Evolutionary conservation across 2,797 vertebrate genomes (phyloP), one percentile per base, ranked within the genome.

Genomic region (Pseudopleuronectes americanus): DNA sequence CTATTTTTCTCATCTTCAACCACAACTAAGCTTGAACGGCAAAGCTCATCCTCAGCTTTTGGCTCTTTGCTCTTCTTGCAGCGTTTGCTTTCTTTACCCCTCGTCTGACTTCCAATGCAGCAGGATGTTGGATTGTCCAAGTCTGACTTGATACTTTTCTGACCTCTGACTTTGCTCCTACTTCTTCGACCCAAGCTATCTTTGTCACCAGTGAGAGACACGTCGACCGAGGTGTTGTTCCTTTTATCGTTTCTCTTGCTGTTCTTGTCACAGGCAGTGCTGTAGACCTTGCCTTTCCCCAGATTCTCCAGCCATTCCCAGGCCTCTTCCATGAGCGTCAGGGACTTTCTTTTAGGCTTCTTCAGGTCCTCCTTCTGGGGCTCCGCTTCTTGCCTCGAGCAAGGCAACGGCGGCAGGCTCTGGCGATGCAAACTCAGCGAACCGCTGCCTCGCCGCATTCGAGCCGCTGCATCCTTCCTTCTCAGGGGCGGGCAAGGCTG

Each of bases 251-350:
- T 45, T 67, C 56, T 91, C 71, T 81, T 91, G 17, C 71, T 76
- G 80, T 87, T 81, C 77, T 89, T 92, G 43, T 92, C 87, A 22
- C 61, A 53, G 10, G 81, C 79, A 4, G 88, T 89, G 21, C 89
- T 92, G 36, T 92, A 92, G 57, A 87, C 89, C 47, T 86, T 92
- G 9, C 89, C 80, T 75, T 92, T 93, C 1, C 94, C 90, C 38
- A 96, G 81, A 53, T 84, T 92, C 73, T 94, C 94, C 82, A 96
- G 83, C 94, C 95, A 95, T 12, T 93, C 93, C 92, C 93, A 89
- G 21, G 94, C 94, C 71, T 95, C 95, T 77, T 94, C 94, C 88
- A 95, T 91, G 22, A 95, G 71, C 0, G 90, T 94, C 61, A 96
- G 79, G 17, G 95, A 95, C 85, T 95, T 95, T 66, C 94, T 91